Conservation (phyloP, 2,797 vertebrate genomes). For the Cyprinella venusta region DNA sequence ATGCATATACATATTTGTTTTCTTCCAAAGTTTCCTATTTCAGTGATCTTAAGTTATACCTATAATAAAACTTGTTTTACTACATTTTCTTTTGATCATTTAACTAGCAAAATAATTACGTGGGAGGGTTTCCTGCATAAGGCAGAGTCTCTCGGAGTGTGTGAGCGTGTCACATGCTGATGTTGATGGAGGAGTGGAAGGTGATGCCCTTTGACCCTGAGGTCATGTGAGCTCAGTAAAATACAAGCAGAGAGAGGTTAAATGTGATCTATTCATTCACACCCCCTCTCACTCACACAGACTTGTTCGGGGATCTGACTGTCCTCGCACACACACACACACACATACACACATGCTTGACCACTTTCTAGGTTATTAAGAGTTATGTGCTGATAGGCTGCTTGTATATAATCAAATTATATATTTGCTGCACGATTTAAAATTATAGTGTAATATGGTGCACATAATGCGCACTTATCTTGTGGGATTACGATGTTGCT, state of each 20-base stretch:
- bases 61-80: neutral
- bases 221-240: constrained; percentile 77
- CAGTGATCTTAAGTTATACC: neutral
- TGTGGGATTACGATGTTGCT: constrained; percentile 18
- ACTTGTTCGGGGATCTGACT: constrained; percentile 19
- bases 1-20: neutral
- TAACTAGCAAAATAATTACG: constrained; percentile 23
- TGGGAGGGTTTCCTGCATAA: constrained; percentile 24
- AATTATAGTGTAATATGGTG: neutral
- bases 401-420: constrained; percentile 25
- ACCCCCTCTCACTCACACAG: constrained; percentile 18
- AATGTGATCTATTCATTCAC: constrained; percentile 40
- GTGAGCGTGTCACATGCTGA: constrained; percentile 61
- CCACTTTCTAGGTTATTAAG: neutral
- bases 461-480: neutral
- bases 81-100: neutral
- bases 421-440: neutral
- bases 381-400: constrained; percentile 11
- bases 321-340: neutral
- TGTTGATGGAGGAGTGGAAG: constrained; percentile 62
- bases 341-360: neutral
- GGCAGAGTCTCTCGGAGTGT: constrained; percentile 11
- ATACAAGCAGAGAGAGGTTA: constrained; percentile 48
- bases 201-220: constrained; percentile 73
- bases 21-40: neutral